Percentiles rank a stretch among this genome's conserved stretches.
These are phyloP conservation scores for Oncorhynchus keta DNA, from an alignment of 2,113 vertebrate genomes.

Conservation along the genomic window DNA sequence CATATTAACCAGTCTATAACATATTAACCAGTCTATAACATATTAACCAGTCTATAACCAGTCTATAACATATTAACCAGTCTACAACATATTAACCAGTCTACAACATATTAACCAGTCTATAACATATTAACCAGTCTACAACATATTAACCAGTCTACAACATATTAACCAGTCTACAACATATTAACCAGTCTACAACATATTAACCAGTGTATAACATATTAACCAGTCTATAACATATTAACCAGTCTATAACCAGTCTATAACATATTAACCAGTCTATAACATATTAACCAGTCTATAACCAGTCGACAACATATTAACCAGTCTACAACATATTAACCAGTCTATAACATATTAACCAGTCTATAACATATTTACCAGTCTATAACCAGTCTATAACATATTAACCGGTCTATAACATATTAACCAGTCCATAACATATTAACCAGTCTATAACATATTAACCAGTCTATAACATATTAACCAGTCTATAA, in stretches of 20 bases:
- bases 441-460: constrained; percentile 16
- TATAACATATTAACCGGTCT: constrained; percentile 24
- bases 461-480: constrained; percentile 15
- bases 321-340: constrained; percentile 16
- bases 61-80: constrained; percentile 18
- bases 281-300: constrained; percentile 15
- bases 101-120: constrained; percentile 19
- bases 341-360: constrained; percentile 16
- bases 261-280: constrained; percentile 15
- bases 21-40: no score
- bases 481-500: no score
- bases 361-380: constrained; percentile 17
- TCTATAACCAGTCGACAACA: constrained; percentile 15
- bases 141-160: constrained; percentile 27
- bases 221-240: constrained; percentile 18
- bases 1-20: no score
- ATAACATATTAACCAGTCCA: background rate
- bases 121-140: constrained; percentile 24
- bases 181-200: constrained; percentile 18
- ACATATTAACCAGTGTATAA: no score
- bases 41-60: no score
- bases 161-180: constrained; percentile 16
- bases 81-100: constrained; percentile 19
- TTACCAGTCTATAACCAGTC: background rate
- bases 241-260: constrained; percentile 18